These are phyloP conservation scores for Clarias platycephalus DNA, from an alignment of 2,797 vertebrate species.

Conservation along the genomic window DNA sequence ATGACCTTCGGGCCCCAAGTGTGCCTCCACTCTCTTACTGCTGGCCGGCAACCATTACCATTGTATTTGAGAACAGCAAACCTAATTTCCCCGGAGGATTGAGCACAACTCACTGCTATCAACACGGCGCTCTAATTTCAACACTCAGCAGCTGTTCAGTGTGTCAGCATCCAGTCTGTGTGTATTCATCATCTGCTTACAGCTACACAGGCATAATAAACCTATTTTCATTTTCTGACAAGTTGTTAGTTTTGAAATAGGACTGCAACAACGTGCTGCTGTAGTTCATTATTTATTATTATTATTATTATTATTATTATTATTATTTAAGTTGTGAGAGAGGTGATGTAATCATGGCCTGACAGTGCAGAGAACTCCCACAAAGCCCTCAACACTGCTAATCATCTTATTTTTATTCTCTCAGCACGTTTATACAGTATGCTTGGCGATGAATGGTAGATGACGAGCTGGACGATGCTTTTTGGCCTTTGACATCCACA, in stretches of 20 bases:
- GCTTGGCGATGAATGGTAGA: background rate
- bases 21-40: conserved; percentile 48
- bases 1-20: conserved; percentile 32
- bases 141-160: conserved; percentile 68
- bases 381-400: background rate
- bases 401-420: background rate
- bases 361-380: background rate
- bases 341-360: background rate
- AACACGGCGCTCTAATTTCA: conserved; percentile 52
- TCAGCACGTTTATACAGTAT: background rate
- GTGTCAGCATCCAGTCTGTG: conserved; percentile 45
- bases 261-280: conserved; percentile 4
- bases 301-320: background rate
- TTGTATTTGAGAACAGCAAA: conserved; percentile 56
- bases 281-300: background rate
- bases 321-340: background rate
- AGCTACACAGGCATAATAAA: conserved; percentile 35
- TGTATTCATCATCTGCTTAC: conserved; percentile 45
- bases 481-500: background rate
- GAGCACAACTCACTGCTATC: conserved; percentile 45
- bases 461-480: background rate
- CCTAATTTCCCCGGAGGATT: conserved; percentile 57
- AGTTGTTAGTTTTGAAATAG: conserved; percentile 38
- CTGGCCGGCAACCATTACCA: conserved; percentile 54
- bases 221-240: conserved; percentile 34